Evolutionary conservation across 2,888 invertebrate species (phyloP).

Genomic region (Drosophila seclusa): DNA sequence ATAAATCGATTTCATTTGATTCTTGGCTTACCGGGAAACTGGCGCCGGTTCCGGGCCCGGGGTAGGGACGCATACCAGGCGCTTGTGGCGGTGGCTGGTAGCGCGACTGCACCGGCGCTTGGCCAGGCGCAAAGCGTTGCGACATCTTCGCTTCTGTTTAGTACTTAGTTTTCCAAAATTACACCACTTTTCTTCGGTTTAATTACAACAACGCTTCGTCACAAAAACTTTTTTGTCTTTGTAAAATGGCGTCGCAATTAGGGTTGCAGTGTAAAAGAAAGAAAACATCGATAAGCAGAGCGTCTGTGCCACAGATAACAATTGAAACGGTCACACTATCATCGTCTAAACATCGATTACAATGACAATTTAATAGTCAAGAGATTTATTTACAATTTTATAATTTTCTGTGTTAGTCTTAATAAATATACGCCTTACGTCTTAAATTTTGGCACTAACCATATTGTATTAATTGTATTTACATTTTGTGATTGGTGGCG

Average conservation of each 20-base stretch:
- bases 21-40: conserved; percentile 89
- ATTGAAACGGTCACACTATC: conserved; percentile 25
- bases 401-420: not conserved
- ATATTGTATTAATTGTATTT: not conserved
- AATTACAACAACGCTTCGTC: conserved; percentile 70
- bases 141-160: conserved; percentile 68
- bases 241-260: conserved; percentile 70
- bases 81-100: conserved; percentile 84
- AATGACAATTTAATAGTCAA: not conserved
- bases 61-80: conserved; percentile 84
- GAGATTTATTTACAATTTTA: not conserved
- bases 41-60: conserved; percentile 86
- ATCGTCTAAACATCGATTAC: not conserved
- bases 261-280: conserved; percentile 35
- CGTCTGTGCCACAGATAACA: not conserved
- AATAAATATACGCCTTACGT: too few species aligned
- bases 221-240: conserved; percentile 45
- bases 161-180: conserved; percentile 4
- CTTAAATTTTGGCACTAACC: not conserved
- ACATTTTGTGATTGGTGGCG: not conserved
- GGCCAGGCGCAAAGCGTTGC: conserved; percentile 83
- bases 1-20: conserved; percentile 21
- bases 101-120: conserved; percentile 82
- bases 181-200: conserved; percentile 33
- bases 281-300: conserved; percentile 15